Percentiles rank a stretch among this genome's conserved stretches.
phyloP scores from a whole-genome alignment of 1,140 invertebrate species.

The Diuraphis noxia region DNA sequence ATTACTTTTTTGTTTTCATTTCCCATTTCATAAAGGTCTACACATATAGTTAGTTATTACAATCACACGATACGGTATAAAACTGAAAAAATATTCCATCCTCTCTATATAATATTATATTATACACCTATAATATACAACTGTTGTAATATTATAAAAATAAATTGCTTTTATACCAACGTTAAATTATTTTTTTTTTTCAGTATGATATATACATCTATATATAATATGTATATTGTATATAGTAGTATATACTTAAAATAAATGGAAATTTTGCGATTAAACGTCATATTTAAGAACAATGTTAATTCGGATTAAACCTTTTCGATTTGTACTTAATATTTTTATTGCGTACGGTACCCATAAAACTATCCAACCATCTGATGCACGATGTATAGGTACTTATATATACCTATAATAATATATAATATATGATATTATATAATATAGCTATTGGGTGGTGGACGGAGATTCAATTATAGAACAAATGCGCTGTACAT shows the following conservation, averaged over 20 bases:
- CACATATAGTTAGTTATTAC: background rate
- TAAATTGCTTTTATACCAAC: conserved; percentile 26
- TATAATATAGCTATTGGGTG: background rate
- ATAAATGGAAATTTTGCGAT: conserved; percentile 26
- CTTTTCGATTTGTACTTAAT: conserved; percentile 5
- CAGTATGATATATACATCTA: background rate
- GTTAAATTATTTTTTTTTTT: conserved; percentile 25
- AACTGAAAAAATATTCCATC: background rate
- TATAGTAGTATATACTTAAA: background rate
- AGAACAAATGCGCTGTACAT: background rate
- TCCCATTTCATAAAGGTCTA: background rate
- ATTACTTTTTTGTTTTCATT: conserved; percentile 32
- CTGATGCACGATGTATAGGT: background rate
- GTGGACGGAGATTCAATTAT: background rate
- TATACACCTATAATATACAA: background rate
- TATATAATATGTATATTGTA: background rate
- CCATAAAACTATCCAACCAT: background rate
- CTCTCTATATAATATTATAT: background rate
- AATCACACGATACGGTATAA: conserved; percentile 23
- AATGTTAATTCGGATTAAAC: conserved; percentile 31
- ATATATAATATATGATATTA: background rate
- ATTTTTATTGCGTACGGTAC: background rate
- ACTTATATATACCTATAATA: background rate
- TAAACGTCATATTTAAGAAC: conserved; percentile 1
- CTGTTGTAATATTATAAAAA: conserved; percentile 11